Evolutionary conservation across 2,797 vertebrate genomes (phyloP), one percentile per base, ranked within the genome.

Genomic region (Enteromius anoplus): DNA sequence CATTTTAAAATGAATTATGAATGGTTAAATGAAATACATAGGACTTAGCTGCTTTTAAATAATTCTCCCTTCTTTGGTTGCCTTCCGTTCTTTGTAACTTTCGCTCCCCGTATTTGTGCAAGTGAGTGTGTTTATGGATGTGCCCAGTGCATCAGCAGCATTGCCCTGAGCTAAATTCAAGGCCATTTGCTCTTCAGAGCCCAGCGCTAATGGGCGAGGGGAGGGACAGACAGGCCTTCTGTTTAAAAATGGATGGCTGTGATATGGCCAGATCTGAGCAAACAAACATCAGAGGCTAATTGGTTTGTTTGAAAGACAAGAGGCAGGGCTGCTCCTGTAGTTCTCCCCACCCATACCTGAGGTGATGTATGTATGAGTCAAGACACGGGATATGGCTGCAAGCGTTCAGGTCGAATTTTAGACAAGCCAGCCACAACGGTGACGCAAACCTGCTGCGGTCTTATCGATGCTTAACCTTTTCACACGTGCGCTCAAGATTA

Each of bases 1-100:
- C 92, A 92, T 94, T 94, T 94, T 87, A 84, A 90, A 91, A 94
- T 95, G 89, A 93, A 96, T 96, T 93, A 95, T 95, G 93, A 87
- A 95, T 92, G 92, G 86, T 42, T 26, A 91, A 94, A 93, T 93
- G 92, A 94, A 95, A 95, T 91, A 90, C 92, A 94, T 92, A 88
- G 87, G 89, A 90, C 89, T 93, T 91, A 90, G 85, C 26, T 65
- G 88, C 91, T 90, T 93, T 92, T 92, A 88, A 90, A 89, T 91
- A 87, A 90, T 88, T 88, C 85, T 89, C 21, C 68, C 47, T 75
- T 73, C 71, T 75, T 60, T 83, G 85, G 37, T 72, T 37, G 45
- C 79, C 75, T 83, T 77, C 88, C 72, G 85, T 90, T 84, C 84
- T 85, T 85, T 71, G 58, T 83, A 75, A 75, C 73, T 78, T 80